Evolutionary conservation across 2,888 invertebrate species (phyloP), one percentile per base, ranked within the genome.

Genomic region (Eledona agricola): DNA sequence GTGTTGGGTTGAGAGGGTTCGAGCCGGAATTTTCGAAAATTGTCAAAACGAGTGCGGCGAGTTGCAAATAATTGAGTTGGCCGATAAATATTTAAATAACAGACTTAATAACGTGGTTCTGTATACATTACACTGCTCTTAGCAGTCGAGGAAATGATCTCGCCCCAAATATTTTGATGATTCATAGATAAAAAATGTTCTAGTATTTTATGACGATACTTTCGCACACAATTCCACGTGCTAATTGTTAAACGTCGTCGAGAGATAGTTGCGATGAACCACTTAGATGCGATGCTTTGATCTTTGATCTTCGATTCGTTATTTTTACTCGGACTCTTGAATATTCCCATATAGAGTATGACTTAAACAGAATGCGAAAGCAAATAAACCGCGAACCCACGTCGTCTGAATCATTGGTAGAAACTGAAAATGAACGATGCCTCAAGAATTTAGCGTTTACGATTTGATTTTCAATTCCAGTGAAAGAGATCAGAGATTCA

Each of bases 401-500:
- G 58, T 57, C 28, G 37, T 55, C 50, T 61, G 60, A 63, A 58
- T 61, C 63, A 63, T 42, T 35, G 23, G 34, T 43, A 34, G 45
- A 47, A n/a, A n/a, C 45, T 52, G 52, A 56, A 49, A 59, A 58
- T 61, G 59, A 56, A 28, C 59, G 59, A 60, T 23, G n/a, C 23
- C 23, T 32, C 15, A 32, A 15, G 9, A 7, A 37, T 37, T 10
- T 11, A 17, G 15, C 9, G 5, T 16, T 17, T 7, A 12, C 9
- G 7, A 11, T 7, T 31, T 16, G 9, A 23, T 2, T 2, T 23
- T 4, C 3, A 6, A 23, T 72, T 73, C 20, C 70, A 74, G 74
- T 71, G 56, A 67, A 55, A 46, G 68, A 55, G 57, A 59, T 57
- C 43, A 60, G 58, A 37, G 66, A 66, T 26, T 55, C 60, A 13